These are phyloP conservation scores for Aegithalos caudatus DNA, from an alignment of 2,113 vertebrate species.

Conservation along the genomic window DNA sequence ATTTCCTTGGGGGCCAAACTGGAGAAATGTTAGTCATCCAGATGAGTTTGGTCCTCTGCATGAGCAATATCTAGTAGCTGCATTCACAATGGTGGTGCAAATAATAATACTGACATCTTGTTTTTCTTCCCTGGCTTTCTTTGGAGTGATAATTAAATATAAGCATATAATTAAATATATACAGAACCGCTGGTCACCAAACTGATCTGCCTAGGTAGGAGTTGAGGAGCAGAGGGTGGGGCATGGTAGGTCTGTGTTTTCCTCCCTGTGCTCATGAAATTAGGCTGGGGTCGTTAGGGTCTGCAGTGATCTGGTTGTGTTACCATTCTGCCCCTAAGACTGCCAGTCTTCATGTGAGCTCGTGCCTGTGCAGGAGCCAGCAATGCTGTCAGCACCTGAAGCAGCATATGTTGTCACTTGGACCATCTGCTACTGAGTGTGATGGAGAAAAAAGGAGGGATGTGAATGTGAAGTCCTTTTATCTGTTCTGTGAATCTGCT, in stretches of 20 bases:
- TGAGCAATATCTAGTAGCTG: not conserved
- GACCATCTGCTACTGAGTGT: not conserved
- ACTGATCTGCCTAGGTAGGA: not conserved
- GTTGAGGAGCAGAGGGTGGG: not conserved
- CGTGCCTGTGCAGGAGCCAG: not conserved
- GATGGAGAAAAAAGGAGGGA: not conserved
- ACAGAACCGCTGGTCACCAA: not conserved
- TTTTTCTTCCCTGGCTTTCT: not conserved
- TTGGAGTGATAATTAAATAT: not conserved
- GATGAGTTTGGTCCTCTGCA: not conserved
- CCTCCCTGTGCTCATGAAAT: not conserved
- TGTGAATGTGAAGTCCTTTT: not conserved
- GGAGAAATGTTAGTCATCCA: not conserved
- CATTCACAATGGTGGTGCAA: not conserved
- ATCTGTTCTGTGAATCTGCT: not conserved
- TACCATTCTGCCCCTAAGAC: not conserved
- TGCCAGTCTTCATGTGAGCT: not conserved
- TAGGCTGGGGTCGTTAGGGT: not conserved
- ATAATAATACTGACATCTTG: not conserved
- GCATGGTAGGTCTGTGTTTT: not conserved
- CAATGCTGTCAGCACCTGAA: conserved; percentile 10
- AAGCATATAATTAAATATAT: not conserved
- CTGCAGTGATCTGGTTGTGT: not conserved
- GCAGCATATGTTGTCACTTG: conserved; percentile 14
- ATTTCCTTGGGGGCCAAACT: not conserved